Evolutionary conservation across 2,888 invertebrate genomes (phyloP).

Genomic region (Rotaria magnacalcarata): DNA sequence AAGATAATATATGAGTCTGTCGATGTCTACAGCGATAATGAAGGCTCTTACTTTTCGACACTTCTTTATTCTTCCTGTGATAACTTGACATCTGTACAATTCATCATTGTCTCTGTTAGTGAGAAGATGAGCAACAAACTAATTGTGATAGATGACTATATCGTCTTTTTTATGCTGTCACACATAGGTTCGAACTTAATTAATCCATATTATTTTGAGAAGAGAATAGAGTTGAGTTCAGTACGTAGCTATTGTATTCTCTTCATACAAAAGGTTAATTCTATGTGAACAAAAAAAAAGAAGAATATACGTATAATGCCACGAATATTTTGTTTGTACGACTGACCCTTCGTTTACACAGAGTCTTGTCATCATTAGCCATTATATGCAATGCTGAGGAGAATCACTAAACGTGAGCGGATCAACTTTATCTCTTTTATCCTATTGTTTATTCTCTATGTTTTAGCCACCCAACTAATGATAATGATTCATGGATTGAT

Average conservation of each 20-base stretch:
- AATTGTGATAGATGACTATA: slow-evolving; percentile 25
- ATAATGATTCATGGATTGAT: slow-evolving; percentile 12
- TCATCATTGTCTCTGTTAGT: slow-evolving; percentile 26
- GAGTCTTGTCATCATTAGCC: slow-evolving; percentile 27
- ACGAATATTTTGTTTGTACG: slow-evolving; percentile 24
- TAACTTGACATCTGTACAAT: slow-evolving; percentile 26
- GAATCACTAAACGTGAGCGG: slow-evolving; percentile 28
- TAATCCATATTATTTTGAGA: slow-evolving; percentile 1
- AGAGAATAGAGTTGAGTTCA: slow-evolving; percentile 7
- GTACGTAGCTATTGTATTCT: neutral
- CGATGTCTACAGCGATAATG: neutral
- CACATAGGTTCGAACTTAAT: slow-evolving; percentile 11
- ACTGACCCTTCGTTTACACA: slow-evolving; percentile 25
- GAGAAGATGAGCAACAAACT: slow-evolving; percentile 31
- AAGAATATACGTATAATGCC: neutral
- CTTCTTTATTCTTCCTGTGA: neutral
- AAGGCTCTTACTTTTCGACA: slow-evolving; percentile 29
- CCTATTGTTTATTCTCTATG: slow-evolving; percentile 18
- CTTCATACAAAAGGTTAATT: slow-evolving; percentile 18
- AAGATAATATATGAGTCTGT: slow-evolving; percentile 5
- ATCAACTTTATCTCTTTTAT: slow-evolving; percentile 23
- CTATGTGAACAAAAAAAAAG: neutral
- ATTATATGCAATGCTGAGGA: slow-evolving; percentile 21
- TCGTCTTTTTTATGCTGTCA: slow-evolving; percentile 1
- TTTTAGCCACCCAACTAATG: neutral